phyloP scores from a whole-genome alignment of 2,113 vertebrate genomes.

The Bombycilla garrulus region DNA sequence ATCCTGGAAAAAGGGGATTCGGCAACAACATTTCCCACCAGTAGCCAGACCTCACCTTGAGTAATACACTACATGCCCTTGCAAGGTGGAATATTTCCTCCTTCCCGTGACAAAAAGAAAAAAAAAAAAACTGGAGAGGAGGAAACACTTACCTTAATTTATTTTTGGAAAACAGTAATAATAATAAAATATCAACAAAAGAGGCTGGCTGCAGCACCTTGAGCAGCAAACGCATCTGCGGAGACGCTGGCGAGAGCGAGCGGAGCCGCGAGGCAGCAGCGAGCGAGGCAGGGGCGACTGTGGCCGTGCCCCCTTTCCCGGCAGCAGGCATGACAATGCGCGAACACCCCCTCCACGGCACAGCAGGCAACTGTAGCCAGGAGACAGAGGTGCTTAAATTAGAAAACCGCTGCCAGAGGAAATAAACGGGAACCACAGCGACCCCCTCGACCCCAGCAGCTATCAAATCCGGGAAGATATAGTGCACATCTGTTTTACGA shows the following conservation, averaged over 20 bases:
- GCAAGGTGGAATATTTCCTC: neutral
- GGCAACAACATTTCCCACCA: neutral
- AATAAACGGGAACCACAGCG: slow-evolving; percentile 74
- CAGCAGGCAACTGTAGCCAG: slow-evolving; percentile 53
- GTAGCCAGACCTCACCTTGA: neutral
- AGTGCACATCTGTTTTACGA: slow-evolving; percentile 77
- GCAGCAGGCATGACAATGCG: slow-evolving; percentile 40
- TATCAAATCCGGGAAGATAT: slow-evolving; percentile 76
- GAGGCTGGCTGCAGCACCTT: neutral
- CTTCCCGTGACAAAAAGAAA: neutral
- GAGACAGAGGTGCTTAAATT: slow-evolving; percentile 69
- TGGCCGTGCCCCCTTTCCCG: slow-evolving; percentile 4
- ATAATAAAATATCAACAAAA: neutral
- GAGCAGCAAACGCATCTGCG: neutral
- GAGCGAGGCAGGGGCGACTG: neutral
- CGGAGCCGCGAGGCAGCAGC: neutral
- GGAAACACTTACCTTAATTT: slow-evolving; percentile 45
- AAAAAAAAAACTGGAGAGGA: neutral
- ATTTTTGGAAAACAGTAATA: neutral
- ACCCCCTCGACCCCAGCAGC: slow-evolving; percentile 72
- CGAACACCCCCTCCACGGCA: slow-evolving; percentile 23
- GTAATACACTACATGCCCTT: neutral
- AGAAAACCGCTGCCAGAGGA: slow-evolving; percentile 64
- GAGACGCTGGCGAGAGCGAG: neutral
- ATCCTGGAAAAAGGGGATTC: neutral